Conservation (phyloP, 2,113 vertebrate species). For the Chaetorhynchus papuensis region DNA sequence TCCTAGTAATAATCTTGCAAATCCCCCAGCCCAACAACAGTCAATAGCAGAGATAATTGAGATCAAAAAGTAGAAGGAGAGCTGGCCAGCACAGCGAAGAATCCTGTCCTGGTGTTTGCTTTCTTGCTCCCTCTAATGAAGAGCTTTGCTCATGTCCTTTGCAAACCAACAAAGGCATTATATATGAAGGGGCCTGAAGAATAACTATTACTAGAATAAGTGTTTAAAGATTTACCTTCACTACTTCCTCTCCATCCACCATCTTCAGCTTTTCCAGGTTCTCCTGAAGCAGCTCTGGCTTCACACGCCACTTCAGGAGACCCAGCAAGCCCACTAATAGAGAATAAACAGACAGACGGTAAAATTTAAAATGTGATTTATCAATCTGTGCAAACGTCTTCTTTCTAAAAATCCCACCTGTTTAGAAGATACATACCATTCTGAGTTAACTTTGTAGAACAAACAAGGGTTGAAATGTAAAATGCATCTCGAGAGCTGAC, state of each 20-base stretch:
- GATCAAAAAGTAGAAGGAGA: not conserved
- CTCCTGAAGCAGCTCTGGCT: conserved; percentile 87
- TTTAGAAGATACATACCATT: conserved; percentile 78
- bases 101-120: not conserved
- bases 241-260: conserved; percentile 96
- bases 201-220: not conserved
- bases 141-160: not conserved
- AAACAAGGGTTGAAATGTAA: conserved; percentile 91
- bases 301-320: conserved; percentile 93
- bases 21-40: not conserved
- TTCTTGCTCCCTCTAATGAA: not conserved
- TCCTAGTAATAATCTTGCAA: not conserved
- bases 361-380: not conserved
- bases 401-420: not conserved
- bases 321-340: conserved; percentile 88
- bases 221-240: conserved; percentile 79
- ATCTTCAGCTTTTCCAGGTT: conserved; percentile 94
- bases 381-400: not conserved
- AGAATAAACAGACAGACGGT: not conserved
- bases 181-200: not conserved
- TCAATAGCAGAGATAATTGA: not conserved
- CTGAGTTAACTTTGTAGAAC: conserved; percentile 97
- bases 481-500: conserved; percentile 90
- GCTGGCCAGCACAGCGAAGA: not conserved
- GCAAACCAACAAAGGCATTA: not conserved